A percentile compares a stretch with the other conserved stretches of the same genome.
Conservation (phyloP, 2,797 vertebrate species). For the Hafferia zeledoni region DNA sequence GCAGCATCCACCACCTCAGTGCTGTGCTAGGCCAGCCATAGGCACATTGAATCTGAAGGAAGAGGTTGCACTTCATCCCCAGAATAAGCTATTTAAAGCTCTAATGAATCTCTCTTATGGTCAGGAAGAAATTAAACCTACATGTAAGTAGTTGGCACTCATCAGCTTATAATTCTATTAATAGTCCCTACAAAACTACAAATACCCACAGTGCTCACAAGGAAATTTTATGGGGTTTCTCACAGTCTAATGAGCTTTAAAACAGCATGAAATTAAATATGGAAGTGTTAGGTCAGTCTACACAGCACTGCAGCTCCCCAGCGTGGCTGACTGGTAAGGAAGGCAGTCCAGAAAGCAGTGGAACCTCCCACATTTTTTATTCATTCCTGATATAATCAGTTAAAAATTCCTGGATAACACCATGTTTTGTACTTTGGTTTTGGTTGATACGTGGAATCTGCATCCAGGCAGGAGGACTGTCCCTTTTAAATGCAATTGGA, state of each 20-base stretch:
- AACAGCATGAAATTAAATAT: not conserved
- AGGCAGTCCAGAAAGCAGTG: not conserved
- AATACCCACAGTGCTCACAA: not conserved
- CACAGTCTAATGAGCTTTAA: not conserved
- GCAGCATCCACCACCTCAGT: not conserved
- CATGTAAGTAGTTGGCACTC: not conserved
- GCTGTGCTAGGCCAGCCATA: not conserved
- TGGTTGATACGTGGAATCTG: slow-evolving; percentile 34
- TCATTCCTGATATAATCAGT: not conserved
- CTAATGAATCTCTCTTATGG: not conserved
- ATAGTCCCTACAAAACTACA: not conserved
- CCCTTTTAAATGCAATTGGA: not conserved
- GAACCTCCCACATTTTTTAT: not conserved
- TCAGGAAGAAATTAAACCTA: slow-evolving; percentile 22
- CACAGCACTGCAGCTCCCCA: not conserved
- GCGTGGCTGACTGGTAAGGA: not conserved
- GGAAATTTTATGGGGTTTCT: not conserved
- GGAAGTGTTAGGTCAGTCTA: not conserved
- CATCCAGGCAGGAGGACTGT: not conserved
- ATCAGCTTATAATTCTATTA: not conserved
- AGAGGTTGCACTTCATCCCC: not conserved
- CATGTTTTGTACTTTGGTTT: not conserved
- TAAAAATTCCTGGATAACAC: not conserved
- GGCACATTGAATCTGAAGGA: not conserved
- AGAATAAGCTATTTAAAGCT: slow-evolving; percentile 3